Conservation (phyloP, 2,888 invertebrate genomes). For the Cylindroiulus punctatus region DNA sequence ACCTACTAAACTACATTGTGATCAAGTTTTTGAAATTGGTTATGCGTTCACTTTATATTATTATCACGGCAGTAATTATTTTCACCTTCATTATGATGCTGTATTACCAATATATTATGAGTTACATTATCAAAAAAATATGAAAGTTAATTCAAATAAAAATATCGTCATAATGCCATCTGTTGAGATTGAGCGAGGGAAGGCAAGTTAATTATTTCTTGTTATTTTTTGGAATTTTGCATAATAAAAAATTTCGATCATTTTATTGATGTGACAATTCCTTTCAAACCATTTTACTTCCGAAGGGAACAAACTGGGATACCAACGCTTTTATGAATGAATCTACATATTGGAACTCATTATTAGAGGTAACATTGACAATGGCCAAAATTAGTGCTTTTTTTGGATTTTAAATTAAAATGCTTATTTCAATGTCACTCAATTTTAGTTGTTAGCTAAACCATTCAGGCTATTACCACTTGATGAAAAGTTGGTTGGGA, state of each 20-base stretch:
- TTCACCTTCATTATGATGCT: conserved; percentile 62
- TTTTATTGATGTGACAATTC: not conserved
- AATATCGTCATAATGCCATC: conserved; percentile 60
- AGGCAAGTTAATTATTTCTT: conserved; percentile 56
- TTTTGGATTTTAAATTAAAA: not conserved
- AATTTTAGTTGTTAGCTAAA: conserved; percentile 12
- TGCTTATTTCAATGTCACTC: not conserved
- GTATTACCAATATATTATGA: conserved; percentile 60
- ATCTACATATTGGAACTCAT: conserved; percentile 59
- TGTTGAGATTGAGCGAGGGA: conserved; percentile 60
- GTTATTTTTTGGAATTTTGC: not conserved
- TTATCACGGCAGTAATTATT: conserved; percentile 61
- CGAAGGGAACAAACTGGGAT: conserved; percentile 59
- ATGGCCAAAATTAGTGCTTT: not conserved
- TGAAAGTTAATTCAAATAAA: conserved; percentile 55
- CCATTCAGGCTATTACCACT: conserved; percentile 59
- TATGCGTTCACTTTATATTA: conserved; percentile 61
- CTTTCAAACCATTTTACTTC: not conserved
- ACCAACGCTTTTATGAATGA: conserved; percentile 59
- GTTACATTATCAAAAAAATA: conserved; percentile 38
- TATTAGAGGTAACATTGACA: conserved; percentile 55
- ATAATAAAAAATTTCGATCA: not conserved
- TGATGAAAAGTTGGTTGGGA: conserved; percentile 58
- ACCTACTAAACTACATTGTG: conserved; percentile 57
- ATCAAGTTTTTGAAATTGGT: conserved; percentile 60